Conservation (phyloP, 2,113 vertebrate species). For the Corythoichthys haematopterus region DNA sequence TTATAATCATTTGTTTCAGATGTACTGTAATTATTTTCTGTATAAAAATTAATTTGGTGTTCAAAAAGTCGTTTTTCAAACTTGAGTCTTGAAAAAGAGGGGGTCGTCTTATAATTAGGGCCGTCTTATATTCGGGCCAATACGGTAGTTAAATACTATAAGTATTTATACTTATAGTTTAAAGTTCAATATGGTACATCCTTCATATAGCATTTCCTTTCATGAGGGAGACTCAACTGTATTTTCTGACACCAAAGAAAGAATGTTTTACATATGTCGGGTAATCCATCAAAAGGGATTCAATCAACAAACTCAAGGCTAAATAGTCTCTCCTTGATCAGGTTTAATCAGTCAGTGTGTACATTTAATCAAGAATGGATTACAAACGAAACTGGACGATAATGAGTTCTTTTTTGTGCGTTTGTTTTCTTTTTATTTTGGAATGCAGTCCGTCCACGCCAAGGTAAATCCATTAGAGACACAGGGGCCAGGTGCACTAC, state of each 20-base stretch:
- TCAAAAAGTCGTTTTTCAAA: no score
- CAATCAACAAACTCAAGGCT: conserved; percentile 40
- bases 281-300: conserved; percentile 48
- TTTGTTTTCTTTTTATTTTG: background rate
- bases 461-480: conserved; percentile 36
- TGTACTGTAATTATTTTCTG: no score
- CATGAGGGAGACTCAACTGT: background rate
- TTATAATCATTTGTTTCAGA: no score
- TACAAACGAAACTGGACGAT: conserved; percentile 6
- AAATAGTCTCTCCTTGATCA: conserved; percentile 32
- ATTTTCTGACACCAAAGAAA: background rate
- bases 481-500: conserved; percentile 1
- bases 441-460: conserved; percentile 17
- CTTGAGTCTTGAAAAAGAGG: no score
- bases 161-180: no score
- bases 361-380: conserved; percentile 36
- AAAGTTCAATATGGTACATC: background rate
- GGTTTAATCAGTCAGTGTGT: conserved; percentile 26
- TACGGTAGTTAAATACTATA: no score
- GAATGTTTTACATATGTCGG: conserved; percentile 28
- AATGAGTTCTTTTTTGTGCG: conserved; percentile 8
- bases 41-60: no score
- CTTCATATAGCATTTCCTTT: background rate
- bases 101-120: no score
- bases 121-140: no score